A percentile compares a stretch with the other conserved stretches of the same genome.
phyloP scores from a whole-genome alignment of 2,888 invertebrate species.

The Xestobium rufovillosum region DNA sequence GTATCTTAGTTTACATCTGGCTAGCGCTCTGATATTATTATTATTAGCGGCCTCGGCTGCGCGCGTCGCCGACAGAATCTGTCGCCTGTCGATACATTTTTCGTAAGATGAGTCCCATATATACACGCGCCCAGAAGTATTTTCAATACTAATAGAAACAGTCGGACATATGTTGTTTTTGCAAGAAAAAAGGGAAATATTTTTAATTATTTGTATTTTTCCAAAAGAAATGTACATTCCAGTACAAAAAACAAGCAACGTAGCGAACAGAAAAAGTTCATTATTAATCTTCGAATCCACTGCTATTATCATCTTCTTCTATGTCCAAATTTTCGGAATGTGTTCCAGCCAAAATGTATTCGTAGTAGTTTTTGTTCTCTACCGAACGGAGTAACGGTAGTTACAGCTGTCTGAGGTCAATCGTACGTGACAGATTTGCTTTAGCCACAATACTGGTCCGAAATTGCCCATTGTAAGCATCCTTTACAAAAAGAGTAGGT shows the following conservation, averaged over 20 bases:
- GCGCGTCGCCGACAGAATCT: too few relatives aligned
- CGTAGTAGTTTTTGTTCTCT: background rate
- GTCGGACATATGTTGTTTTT: slow-evolving; percentile 1
- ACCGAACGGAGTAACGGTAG: background rate
- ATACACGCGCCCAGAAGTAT: too few relatives aligned
- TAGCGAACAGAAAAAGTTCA: background rate
- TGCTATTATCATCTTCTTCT: background rate
- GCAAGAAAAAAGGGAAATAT: background rate
- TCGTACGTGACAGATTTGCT: slow-evolving; percentile 1
- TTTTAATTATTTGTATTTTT: background rate
- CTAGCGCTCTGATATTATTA: too few relatives aligned
- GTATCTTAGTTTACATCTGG: too few relatives aligned
- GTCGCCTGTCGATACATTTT: too few relatives aligned
- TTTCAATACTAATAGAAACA: background rate
- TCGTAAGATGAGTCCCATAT: too few relatives aligned
- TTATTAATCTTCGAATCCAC: background rate
- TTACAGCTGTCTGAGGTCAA: background rate
- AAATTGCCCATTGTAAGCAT: too few relatives aligned
- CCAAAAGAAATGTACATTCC: background rate
- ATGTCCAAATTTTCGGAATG: background rate
- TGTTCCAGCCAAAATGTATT: background rate
- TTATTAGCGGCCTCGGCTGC: too few relatives aligned
- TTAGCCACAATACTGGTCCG: slow-evolving; percentile 2
- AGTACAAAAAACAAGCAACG: background rate
- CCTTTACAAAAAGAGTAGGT: slow-evolving; percentile 10